A percentile compares a stretch with the other conserved stretches of the same genome.
These are phyloP conservation scores for Masnerella sp. DNA, from an alignment of 2,888 invertebrate species.

Conservation along the genomic window DNA sequence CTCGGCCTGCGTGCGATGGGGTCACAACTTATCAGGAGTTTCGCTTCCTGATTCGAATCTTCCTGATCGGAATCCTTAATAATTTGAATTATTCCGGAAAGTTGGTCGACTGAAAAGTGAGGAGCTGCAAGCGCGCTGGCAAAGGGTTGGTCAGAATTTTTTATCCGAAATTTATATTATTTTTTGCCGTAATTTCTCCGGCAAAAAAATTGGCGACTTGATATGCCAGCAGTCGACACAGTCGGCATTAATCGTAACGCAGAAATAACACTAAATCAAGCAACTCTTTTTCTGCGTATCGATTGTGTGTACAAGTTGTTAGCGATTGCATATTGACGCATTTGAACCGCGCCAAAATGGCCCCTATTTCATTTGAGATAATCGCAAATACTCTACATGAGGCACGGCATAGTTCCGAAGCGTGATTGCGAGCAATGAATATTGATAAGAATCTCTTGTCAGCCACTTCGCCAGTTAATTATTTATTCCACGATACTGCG, in stretches of 20 bases:
- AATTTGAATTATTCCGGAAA: too few relatives aligned
- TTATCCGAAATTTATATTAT: too few relatives aligned
- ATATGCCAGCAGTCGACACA: too few relatives aligned
- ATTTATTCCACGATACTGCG: conserved; percentile 59
- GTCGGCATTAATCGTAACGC: not conserved
- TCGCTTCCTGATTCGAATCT: too few relatives aligned
- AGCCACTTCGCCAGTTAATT: conserved; percentile 64
- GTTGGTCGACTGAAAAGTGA: too few relatives aligned
- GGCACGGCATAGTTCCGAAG: conserved; percentile 40
- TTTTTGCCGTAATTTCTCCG: too few relatives aligned
- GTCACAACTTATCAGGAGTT: too few relatives aligned
- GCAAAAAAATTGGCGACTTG: too few relatives aligned
- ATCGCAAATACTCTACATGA: conserved; percentile 26
- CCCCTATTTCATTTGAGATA: conserved; percentile 34
- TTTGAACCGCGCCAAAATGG: conserved; percentile 18
- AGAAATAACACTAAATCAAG: conserved; percentile 16
- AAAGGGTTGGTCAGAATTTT: too few relatives aligned
- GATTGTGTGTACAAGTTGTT: conserved; percentile 18
- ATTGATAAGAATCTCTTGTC: conserved; percentile 64
- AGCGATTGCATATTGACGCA: conserved; percentile 19
- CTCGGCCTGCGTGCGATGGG: too few relatives aligned
- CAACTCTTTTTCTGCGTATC: conserved; percentile 4
- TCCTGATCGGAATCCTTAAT: too few relatives aligned
- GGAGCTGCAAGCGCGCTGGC: too few relatives aligned
- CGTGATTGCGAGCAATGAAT: conserved; percentile 66